Base-by-base conservation (phyloP, 92 coral and sea anemone genomes). In the Phenganax stokvisi region DNA sequence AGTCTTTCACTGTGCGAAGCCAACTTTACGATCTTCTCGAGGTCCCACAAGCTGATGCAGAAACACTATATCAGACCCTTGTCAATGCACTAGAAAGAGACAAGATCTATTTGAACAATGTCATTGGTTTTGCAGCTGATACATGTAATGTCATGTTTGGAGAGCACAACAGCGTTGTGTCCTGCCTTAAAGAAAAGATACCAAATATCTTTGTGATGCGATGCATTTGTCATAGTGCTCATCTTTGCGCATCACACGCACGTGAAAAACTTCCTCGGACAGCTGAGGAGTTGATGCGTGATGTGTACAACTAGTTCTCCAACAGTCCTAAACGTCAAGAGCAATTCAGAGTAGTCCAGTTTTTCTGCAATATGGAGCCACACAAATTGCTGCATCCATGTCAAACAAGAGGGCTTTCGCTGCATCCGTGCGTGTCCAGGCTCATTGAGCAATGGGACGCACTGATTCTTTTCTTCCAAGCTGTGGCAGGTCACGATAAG, bases 341-440 rank as follows among this genome's bases (percentile, higher is more conserved):
- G 57, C 56, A 62, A 44, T 59, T 31, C 71, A 62, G 71, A 77
- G 71, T 3, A 12, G 29, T 59, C 37, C 81, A 77, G 72, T n/a
- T 3, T 56, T 77, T 77, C 57, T 1, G 70, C 8, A 56, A 77
- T 59, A 37, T 59, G 29, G 81, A 77, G 81, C 81, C 57, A 5
- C 70, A 77, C 81, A 77, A 60, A 62, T 59, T 77, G 10, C 71
- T 77, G 12, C 70, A 31, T 25, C 81, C 81, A 58, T 77, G 81
- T 53, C 81, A 77, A 30, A 77, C 81, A 77, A 60, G 72, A 77
- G 59, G 81, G 81, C 81, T 77, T 77, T 77, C 56, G 7, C 11
- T 77, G 81, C 8, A 59, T 30, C 47, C 55, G 56, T 62, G 81
- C 52, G 81, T 77, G 16, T 68, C 73, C 11, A 30, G 81, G 57